Conservation (phyloP, 2,113 vertebrate genomes). For the Bos javanicus region DNA sequence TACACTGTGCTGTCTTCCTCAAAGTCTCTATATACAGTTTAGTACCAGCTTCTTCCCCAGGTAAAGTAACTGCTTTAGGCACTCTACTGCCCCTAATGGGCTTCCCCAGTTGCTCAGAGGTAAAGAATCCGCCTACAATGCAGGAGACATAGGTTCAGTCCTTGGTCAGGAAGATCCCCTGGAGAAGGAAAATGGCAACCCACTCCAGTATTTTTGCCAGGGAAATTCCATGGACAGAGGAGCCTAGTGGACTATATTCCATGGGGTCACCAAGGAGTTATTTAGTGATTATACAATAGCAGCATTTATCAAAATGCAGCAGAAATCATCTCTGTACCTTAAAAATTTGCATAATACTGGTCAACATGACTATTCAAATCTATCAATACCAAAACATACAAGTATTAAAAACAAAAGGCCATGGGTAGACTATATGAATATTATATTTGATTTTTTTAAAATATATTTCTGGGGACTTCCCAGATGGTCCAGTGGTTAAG, state of each 20-base stretch:
- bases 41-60: neutral
- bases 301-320: neutral
- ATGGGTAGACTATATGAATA: neutral
- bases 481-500: neutral
- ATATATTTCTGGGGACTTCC: neutral
- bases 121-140: neutral
- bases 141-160: neutral
- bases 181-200: neutral
- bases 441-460: neutral
- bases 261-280: neutral
- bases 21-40: neutral
- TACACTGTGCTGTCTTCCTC: neutral
- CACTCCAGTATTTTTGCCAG: neutral
- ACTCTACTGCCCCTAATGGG: neutral
- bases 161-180: neutral
- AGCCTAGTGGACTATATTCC: neutral
- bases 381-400: neutral
- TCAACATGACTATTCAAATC: slow-evolving; percentile 1
- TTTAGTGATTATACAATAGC: neutral
- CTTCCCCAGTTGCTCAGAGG: neutral
- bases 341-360: neutral
- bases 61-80: neutral
- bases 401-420: neutral
- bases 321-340: neutral
- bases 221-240: neutral